A percentile compares a stretch with the other conserved stretches of the same genome.
Evolutionary conservation across 30 jellyfish, hydroid and myxozoan genomes (phyloP).

Genomic region (Turritopsis dohrnii): DNA sequence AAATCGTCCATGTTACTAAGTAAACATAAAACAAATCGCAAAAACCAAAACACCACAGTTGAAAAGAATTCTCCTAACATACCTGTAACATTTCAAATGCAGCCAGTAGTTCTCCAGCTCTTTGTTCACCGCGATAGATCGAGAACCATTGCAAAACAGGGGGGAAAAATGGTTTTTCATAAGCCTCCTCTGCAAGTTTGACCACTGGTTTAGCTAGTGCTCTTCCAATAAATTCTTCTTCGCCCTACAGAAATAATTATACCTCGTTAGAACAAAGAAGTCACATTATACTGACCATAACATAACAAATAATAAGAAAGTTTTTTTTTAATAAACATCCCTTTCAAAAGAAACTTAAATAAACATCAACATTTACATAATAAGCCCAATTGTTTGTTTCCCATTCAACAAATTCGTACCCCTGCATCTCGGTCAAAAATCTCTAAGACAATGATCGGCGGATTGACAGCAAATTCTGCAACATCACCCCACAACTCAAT

Average conservation of each 20-base stretch:
- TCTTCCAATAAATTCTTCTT: slow-evolving; percentile 84
- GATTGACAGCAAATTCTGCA: slow-evolving; percentile 88
- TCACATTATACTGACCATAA: background rate
- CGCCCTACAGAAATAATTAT: slow-evolving; percentile 7
- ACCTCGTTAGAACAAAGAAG: background rate
- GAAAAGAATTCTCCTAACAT: background rate
- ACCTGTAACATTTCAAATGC: slow-evolving; percentile 98
- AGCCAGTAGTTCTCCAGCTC: slow-evolving; percentile 94
- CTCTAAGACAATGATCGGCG: slow-evolving; percentile 91
- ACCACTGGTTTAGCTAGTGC: slow-evolving; percentile 92
- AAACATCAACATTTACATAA: background rate
- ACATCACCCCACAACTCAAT: slow-evolving; percentile 90
- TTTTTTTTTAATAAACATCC: background rate
- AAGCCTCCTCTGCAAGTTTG: slow-evolving; percentile 66
- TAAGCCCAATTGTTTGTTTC: no score
- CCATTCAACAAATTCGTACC: no score
- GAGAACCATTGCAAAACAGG: slow-evolving; percentile 95
- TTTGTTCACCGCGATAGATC: slow-evolving; percentile 67
- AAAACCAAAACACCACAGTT: background rate
- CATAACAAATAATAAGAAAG: no score
- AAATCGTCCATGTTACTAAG: no score
- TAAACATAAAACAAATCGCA: background rate
- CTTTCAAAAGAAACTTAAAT: background rate
- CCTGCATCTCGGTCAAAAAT: slow-evolving; percentile 80
- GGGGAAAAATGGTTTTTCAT: slow-evolving; percentile 85